phyloP scores from a whole-genome alignment of 2,888 invertebrate genomes.

The Watsonalla binaria region DNA sequence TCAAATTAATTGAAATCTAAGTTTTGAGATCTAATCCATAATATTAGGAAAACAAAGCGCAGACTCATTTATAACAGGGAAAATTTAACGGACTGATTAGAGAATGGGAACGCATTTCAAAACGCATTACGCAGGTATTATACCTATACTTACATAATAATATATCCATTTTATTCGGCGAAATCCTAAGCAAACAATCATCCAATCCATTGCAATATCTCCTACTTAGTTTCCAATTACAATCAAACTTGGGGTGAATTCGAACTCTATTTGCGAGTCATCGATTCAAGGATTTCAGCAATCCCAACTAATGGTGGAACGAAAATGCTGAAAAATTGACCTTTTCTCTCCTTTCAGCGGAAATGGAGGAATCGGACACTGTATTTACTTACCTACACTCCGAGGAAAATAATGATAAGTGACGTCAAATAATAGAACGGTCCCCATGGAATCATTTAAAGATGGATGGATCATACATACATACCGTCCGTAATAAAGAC shows the following conservation, averaged over 20 bases:
- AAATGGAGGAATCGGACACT: slow-evolving; percentile 18
- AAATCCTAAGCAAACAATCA: slow-evolving; percentile 26
- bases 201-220: slow-evolving; percentile 22
- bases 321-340: slow-evolving; percentile 34
- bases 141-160: too few species aligned
- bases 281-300: slow-evolving; percentile 20
- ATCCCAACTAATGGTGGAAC: slow-evolving; percentile 31
- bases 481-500: too few species aligned
- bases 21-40: too few species aligned
- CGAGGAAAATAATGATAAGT: slow-evolving; percentile 5
- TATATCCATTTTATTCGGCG: not conserved
- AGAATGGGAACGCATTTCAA: too few species aligned
- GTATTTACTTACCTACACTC: slow-evolving; percentile 11
- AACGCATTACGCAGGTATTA: too few species aligned
- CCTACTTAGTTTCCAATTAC: slow-evolving; percentile 35
- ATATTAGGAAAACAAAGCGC: too few species aligned
- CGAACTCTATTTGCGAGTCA: slow-evolving; percentile 31
- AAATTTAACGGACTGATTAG: too few species aligned
- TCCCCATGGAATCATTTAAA: not conserved
- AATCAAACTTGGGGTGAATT: slow-evolving; percentile 29
- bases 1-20: too few species aligned
- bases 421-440: not conserved
- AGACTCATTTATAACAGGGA: too few species aligned
- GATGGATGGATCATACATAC: not conserved
- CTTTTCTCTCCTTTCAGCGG: slow-evolving; percentile 22